Percentiles rank a stretch among this genome's conserved stretches.
These are phyloP conservation scores for Acrobasis suavella DNA, from an alignment of 2,888 invertebrate species.

Conservation along the genomic window DNA sequence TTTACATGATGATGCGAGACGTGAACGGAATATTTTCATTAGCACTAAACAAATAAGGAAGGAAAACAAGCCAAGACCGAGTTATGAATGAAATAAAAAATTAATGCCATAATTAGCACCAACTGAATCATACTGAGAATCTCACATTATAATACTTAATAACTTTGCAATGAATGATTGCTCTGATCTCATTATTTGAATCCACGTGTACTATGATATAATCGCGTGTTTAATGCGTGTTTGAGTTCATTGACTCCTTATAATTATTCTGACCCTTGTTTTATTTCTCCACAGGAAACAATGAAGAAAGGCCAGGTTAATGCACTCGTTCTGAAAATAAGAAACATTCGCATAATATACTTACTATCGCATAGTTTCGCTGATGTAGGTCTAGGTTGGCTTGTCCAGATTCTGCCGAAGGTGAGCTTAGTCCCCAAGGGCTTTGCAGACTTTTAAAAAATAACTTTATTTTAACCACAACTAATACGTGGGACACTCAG, in stretches of 20 bases:
- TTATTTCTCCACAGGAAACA: constrained; percentile 21
- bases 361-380: background rate
- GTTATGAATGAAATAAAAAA: constrained; percentile 18
- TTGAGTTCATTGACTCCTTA: constrained; percentile 20
- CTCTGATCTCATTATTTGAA: constrained; percentile 10
- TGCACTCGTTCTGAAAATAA: constrained; percentile 22
- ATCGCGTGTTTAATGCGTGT: constrained; percentile 14
- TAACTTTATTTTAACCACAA: too few relatives aligned
- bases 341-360: constrained; percentile 8
- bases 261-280: constrained; percentile 17
- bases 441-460: too few relatives aligned
- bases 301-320: constrained; percentile 20
- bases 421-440: too few relatives aligned
- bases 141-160: constrained; percentile 4
- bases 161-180: background rate
- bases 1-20: too few relatives aligned
- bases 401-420: too few relatives aligned
- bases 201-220: background rate
- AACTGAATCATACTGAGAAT: background rate
- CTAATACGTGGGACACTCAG: too few relatives aligned
- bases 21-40: background rate
- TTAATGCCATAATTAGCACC: background rate
- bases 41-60: background rate
- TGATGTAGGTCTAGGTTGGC: background rate
- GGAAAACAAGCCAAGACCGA: constrained; percentile 7